Evolutionary conservation across 2,113 vertebrate genomes (phyloP).

Genomic region (Myotis brandtii): DNA sequence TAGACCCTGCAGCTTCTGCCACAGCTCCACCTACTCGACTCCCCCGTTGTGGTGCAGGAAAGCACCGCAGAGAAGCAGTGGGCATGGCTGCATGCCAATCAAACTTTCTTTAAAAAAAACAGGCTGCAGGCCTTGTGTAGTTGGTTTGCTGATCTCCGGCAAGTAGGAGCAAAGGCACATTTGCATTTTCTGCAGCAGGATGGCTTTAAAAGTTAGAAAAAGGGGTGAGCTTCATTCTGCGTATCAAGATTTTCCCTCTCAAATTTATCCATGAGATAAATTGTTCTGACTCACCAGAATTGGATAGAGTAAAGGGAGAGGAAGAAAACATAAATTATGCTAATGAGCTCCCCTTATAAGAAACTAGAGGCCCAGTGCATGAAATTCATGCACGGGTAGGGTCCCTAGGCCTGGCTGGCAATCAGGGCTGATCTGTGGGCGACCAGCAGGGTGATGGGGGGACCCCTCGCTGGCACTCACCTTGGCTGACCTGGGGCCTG

Average conservation of each 20-base stretch:
- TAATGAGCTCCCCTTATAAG: neutral
- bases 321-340: neutral
- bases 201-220: neutral
- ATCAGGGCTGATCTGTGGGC: too few species aligned
- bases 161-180: neutral
- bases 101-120: constrained; percentile 47
- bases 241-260: neutral
- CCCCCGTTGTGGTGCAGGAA: neutral
- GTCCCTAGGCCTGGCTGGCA: too few species aligned
- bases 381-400: too few species aligned
- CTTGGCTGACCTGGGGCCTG: too few species aligned
- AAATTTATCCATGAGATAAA: neutral
- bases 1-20: neutral
- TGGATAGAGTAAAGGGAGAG: neutral
- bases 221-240: constrained; percentile 5
- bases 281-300: neutral
- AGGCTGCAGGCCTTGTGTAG: neutral
- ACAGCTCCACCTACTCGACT: neutral
- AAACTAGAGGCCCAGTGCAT: neutral
- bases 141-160: neutral
- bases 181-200: neutral
- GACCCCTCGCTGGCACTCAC: too few species aligned
- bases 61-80: neutral
- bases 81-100: neutral
- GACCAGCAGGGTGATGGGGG: too few species aligned